Conservation (phyloP, 2,797 vertebrate genomes). For the Micropoecilia bifurca region DNA sequence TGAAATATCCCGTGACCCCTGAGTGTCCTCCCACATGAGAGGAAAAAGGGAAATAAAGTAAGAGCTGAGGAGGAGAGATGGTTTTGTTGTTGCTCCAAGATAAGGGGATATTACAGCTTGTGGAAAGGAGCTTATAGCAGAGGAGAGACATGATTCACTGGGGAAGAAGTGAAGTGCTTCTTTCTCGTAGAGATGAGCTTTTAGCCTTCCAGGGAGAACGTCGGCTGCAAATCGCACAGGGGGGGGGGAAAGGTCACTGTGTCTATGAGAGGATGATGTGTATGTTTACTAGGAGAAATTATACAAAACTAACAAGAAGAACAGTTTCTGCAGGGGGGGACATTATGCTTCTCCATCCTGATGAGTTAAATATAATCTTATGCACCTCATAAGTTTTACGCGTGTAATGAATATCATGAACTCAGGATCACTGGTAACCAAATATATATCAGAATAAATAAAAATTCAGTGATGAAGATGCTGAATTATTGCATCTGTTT, state of each 20-base stretch:
- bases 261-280: constrained; percentile 19
- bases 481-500: constrained; percentile 8
- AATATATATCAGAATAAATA: neutral
- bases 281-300: constrained; percentile 29
- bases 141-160: constrained; percentile 48
- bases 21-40: constrained; percentile 7
- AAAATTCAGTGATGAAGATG: constrained; percentile 12
- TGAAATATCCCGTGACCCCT: constrained; percentile 31
- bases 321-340: constrained; percentile 12
- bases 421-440: neutral
- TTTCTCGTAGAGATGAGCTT: constrained; percentile 60
- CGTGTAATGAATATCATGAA: constrained; percentile 5
- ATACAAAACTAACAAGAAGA: constrained; percentile 20
- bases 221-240: constrained; percentile 8
- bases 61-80: constrained; percentile 25
- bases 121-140: constrained; percentile 50
- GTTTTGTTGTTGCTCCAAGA: constrained; percentile 50
- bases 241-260: constrained; percentile 37
- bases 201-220: constrained; percentile 56
- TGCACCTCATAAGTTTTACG: neutral
- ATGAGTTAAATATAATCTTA: neutral
- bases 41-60: constrained; percentile 48
- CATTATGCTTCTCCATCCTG: neutral
- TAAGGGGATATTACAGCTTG: constrained; percentile 61
- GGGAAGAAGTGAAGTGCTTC: constrained; percentile 46